Evolutionary conservation across 2,113 vertebrate genomes (phyloP).

Genomic region (Patagioenas fasciata): DNA sequence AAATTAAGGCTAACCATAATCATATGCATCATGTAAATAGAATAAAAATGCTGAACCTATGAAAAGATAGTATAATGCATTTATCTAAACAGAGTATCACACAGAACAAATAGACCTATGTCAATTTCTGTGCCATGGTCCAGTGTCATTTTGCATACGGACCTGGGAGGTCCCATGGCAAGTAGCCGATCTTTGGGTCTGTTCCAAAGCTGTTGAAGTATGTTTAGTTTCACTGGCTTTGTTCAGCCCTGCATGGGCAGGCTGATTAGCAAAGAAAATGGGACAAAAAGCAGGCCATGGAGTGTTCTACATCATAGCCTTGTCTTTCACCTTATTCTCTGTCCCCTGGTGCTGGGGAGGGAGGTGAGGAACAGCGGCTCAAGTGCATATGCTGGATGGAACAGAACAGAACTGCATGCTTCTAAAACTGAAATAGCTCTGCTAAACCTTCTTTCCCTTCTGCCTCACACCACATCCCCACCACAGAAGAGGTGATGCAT

Average conservation of each 20-base stretch:
- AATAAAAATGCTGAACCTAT: not conserved
- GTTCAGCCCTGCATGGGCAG: not conserved
- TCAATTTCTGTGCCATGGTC: not conserved
- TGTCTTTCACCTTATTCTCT: not conserved
- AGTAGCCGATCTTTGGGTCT: not conserved
- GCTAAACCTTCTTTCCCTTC: constrained; percentile 40
- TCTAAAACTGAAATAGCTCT: constrained; percentile 48
- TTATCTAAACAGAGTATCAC: not conserved
- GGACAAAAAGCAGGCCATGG: not conserved
- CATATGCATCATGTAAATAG: not conserved
- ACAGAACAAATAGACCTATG: not conserved
- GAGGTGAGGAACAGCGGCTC: not conserved
- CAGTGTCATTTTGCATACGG: not conserved
- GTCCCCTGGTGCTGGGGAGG: not conserved
- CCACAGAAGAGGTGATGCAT: constrained; percentile 55
- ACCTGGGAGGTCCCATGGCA: not conserved
- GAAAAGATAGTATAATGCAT: not conserved
- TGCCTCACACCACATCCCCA: constrained; percentile 54
- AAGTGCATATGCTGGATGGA: not conserved
- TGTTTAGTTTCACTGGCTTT: not conserved
- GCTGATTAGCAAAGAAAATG: not conserved
- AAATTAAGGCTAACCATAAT: not conserved
- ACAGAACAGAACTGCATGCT: not conserved
- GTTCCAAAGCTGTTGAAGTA: not conserved
- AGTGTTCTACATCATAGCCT: not conserved